Conservation (phyloP, 2,888 invertebrate genomes). For the Hermaeophaga mercurialis region DNA sequence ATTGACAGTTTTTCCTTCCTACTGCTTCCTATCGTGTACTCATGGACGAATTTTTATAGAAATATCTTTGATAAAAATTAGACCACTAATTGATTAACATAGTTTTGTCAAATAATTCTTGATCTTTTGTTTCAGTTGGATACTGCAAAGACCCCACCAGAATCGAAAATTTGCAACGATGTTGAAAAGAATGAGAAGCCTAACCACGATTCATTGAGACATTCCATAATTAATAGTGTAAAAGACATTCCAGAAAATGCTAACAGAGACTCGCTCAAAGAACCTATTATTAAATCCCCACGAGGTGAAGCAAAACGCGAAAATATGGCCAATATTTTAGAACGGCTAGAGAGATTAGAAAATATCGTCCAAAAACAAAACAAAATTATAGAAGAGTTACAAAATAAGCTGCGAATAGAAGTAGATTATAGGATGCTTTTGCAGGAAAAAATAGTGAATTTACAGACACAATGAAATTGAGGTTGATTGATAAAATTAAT, state of each 20-base stretch:
- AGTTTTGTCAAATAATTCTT: too few species aligned
- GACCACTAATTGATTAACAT: too few species aligned
- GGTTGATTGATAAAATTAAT: neutral
- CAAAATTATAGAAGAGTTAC: slow-evolving; percentile 68
- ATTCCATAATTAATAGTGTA: neutral
- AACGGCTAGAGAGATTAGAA: slow-evolving; percentile 64
- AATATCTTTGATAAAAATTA: too few species aligned
- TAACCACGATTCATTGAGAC: neutral
- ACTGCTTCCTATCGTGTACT: too few species aligned
- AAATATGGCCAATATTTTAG: slow-evolving; percentile 52
- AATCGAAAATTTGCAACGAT: neutral
- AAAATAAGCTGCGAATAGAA: slow-evolving; percentile 66
- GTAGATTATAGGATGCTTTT: slow-evolving; percentile 67
- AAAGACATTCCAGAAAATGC: slow-evolving; percentile 11
- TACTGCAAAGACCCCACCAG: neutral
- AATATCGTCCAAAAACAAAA: slow-evolving; percentile 65
- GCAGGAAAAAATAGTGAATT: slow-evolving; percentile 65
- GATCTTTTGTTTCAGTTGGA: neutral
- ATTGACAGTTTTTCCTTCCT: too few species aligned
- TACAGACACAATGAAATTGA: neutral
- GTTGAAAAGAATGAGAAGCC: neutral
- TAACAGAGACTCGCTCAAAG: slow-evolving; percentile 10
- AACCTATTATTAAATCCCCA: neutral
- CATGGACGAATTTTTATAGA: too few species aligned
- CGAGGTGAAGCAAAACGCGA: slow-evolving; percentile 22